Conservation (phyloP, 2,113 vertebrate species). For the Nycticorax nycticorax region DNA sequence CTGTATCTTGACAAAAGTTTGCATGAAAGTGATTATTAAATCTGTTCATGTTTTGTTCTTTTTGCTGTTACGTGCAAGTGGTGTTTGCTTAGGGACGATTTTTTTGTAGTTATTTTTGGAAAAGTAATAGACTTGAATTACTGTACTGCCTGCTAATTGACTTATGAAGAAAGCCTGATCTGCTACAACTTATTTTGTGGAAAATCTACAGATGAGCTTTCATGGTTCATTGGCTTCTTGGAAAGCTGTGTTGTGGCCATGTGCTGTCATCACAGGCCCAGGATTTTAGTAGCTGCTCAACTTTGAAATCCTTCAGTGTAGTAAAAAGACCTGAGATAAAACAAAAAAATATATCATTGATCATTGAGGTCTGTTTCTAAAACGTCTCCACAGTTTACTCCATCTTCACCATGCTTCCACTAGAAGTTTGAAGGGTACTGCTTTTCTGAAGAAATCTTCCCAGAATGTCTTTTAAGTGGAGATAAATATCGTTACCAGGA, state of each 20-base stretch:
- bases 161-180: neutral
- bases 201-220: neutral
- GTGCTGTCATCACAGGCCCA: neutral
- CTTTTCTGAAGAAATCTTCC: neutral
- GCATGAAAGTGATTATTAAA: neutral
- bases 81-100: neutral
- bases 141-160: neutral
- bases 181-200: neutral
- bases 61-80: neutral
- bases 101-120: neutral
- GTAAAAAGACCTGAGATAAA: neutral
- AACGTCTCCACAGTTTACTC: neutral
- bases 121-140: neutral
- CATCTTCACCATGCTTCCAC: neutral
- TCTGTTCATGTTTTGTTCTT: neutral
- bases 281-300: neutral
- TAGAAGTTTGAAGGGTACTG: neutral
- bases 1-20: neutral
- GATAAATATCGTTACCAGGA: neutral
- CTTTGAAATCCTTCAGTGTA: neutral
- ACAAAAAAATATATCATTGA: neutral
- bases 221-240: conserved; percentile 14
- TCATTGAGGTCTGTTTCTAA: neutral
- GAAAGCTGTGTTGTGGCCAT: neutral
- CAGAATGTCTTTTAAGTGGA: neutral